phyloP scores from a whole-genome alignment of 2,888 invertebrate species.

The Hypomecis atomaria region DNA sequence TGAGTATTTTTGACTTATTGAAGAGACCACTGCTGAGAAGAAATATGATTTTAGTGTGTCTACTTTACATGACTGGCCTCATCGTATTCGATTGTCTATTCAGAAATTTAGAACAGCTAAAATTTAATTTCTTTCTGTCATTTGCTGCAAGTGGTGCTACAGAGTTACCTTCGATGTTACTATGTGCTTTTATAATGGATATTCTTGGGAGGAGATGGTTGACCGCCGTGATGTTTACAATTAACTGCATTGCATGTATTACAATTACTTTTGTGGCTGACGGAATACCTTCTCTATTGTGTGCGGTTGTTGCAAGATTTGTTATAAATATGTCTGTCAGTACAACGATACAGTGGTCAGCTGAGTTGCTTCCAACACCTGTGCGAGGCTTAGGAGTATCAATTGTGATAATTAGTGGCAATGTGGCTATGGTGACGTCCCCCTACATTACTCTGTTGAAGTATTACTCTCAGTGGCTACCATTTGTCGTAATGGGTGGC shows the following conservation, averaged over 20 bases:
- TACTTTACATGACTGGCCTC: slow-evolving; percentile 54
- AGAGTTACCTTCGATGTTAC: slow-evolving; percentile 61
- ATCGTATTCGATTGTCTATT: slow-evolving; percentile 62
- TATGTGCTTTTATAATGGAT: slow-evolving; percentile 62
- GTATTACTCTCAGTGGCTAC: slow-evolving; percentile 61
- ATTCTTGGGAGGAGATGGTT: slow-evolving; percentile 64
- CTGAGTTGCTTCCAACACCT: slow-evolving; percentile 61
- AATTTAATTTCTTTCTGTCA: slow-evolving; percentile 63
- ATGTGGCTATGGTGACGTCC: slow-evolving; percentile 56
- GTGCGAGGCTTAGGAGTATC: slow-evolving; percentile 63
- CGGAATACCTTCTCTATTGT: slow-evolving; percentile 31
- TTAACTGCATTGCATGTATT: slow-evolving; percentile 53
- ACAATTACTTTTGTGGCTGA: slow-evolving; percentile 44
- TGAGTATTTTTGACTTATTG: slow-evolving; percentile 54
- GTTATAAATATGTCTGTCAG: slow-evolving; percentile 59
- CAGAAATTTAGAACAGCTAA: slow-evolving; percentile 55
- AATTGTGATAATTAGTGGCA: slow-evolving; percentile 60
- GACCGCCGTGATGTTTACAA: slow-evolving; percentile 52
- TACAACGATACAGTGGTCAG: slow-evolving; percentile 60
- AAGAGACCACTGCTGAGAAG: slow-evolving; percentile 57
- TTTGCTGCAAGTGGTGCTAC: slow-evolving; percentile 62
- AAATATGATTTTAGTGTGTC: slow-evolving; percentile 57
- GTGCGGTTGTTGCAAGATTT: slow-evolving; percentile 61
- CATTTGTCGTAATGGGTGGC: slow-evolving; percentile 41
- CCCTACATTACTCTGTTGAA: slow-evolving; percentile 68